Conservation (phyloP, 2,888 invertebrate species). For the Cerceris ruficornis region DNA sequence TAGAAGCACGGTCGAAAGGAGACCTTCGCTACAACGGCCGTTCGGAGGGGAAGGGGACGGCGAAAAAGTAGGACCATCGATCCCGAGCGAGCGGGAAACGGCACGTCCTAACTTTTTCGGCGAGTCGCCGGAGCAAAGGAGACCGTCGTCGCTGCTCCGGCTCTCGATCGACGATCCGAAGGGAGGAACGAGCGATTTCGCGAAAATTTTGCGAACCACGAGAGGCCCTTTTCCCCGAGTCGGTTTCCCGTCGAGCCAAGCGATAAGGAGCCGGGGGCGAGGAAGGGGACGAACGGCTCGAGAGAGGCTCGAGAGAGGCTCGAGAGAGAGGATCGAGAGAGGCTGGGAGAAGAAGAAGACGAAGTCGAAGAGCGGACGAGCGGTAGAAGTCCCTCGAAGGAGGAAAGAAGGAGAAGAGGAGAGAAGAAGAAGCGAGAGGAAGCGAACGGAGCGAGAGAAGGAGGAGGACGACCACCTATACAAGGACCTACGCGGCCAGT, state of each 20-base stretch:
- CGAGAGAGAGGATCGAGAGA: conserved; percentile 8
- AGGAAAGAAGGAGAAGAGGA: conserved; percentile 32
- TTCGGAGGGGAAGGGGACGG: conserved; percentile 8
- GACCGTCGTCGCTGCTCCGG: not conserved
- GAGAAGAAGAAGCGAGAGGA: conserved; percentile 49
- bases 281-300: not conserved
- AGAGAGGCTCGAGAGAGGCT: not conserved
- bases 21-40: conserved; percentile 2
- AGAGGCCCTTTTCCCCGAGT: not conserved
- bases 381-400: conserved; percentile 38
- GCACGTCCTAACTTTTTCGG: conserved; percentile 23
- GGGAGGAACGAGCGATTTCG: too few species aligned
- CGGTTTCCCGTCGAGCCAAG: not conserved
- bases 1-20: conserved; percentile 1
- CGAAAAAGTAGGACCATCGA: conserved; percentile 39
- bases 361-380: conserved; percentile 37
- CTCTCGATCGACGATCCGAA: too few species aligned
- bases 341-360: conserved; percentile 24
- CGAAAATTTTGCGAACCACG: not conserved
- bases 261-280: not conserved
- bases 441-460: conserved; percentile 60
- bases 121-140: too few species aligned
- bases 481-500: conserved; percentile 80
- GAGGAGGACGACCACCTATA: conserved; percentile 76
- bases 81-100: conserved; percentile 8